Conservation (phyloP, 92 coral and sea anemone genomes). For the Pocillopora grandis region DNA sequence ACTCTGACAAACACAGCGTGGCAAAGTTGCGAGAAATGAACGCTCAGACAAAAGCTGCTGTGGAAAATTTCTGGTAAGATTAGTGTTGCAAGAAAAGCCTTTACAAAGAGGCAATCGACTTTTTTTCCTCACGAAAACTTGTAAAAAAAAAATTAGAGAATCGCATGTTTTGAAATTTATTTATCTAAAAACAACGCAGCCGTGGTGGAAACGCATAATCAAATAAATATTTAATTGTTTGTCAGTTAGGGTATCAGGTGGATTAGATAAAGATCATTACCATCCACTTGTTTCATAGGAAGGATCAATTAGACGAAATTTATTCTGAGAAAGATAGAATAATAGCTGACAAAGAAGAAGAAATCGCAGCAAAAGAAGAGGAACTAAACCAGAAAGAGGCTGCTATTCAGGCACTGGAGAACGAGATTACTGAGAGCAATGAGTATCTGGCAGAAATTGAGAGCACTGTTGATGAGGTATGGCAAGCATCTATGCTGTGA, state of each 20-base stretch:
- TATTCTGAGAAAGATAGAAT: conserved; percentile 81
- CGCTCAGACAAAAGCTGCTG: conserved; percentile 66
- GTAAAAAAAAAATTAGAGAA: too few relatives aligned
- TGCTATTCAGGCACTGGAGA: conserved; percentile 77
- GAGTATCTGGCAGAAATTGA: conserved; percentile 84
- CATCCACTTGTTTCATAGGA: conserved; percentile 48
- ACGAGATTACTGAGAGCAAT: conserved; percentile 88
- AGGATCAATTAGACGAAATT: conserved; percentile 61
- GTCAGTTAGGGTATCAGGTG: not conserved
- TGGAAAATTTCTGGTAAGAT: conserved; percentile 78
- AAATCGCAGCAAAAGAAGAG: conserved; percentile 66
- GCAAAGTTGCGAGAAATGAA: conserved; percentile 86
- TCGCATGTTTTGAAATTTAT: too few relatives aligned
- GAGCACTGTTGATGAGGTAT: conserved; percentile 72
- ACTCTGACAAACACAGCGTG: conserved; percentile 81
- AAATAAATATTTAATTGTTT: not conserved
- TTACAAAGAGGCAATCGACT: not conserved
- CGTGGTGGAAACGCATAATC: too few relatives aligned
- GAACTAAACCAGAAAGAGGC: conserved; percentile 83
- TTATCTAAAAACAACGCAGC: too few relatives aligned
- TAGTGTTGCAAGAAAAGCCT: too few relatives aligned
- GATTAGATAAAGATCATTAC: not conserved
- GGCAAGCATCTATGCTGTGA: not conserved
- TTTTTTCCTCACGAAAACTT: not conserved
- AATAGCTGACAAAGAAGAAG: conserved; percentile 81